A percentile compares a stretch with the other conserved stretches of the same genome.
Evolutionary conservation across 2,888 invertebrate genomes (phyloP).

Genomic region (Pristionchus mayeri): DNA sequence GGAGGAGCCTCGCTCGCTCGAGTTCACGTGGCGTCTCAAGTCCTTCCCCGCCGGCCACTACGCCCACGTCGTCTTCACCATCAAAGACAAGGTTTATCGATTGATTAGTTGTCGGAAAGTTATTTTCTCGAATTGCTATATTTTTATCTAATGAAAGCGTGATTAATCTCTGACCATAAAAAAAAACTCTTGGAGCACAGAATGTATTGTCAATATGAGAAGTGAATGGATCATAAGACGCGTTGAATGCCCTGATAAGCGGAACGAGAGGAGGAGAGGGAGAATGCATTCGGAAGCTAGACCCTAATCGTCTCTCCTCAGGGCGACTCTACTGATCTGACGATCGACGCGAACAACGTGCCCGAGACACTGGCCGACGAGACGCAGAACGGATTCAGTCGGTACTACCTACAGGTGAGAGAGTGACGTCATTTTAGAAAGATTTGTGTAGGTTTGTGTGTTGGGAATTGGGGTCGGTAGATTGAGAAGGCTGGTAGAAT

Average conservation of each 20-base stretch:
- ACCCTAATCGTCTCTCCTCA: constrained; percentile 48
- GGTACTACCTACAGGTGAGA: constrained; percentile 84
- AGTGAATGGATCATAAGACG: too few relatives aligned
- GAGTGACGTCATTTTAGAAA: too few relatives aligned
- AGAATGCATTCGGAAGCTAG: neutral
- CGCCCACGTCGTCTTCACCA: constrained; percentile 88
- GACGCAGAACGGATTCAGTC: constrained; percentile 82
- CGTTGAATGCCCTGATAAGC: neutral
- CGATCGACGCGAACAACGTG: constrained; percentile 87
- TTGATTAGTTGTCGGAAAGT: constrained; percentile 68
- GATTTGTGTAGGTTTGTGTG: too few relatives aligned
- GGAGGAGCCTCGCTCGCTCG: constrained; percentile 86
- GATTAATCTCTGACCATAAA: too few relatives aligned
- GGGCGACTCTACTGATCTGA: constrained; percentile 88
- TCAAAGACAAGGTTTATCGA: constrained; percentile 91
- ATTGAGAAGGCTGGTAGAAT: too few relatives aligned
- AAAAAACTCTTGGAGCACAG: too few relatives aligned
- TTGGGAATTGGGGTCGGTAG: too few relatives aligned
- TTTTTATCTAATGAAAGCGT: too few relatives aligned
- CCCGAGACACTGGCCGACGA: constrained; percentile 84
- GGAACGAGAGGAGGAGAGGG: neutral
- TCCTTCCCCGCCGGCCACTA: constrained; percentile 93
- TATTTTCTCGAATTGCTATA: neutral
- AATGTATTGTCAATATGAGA: too few relatives aligned
- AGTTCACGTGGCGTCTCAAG: constrained; percentile 89